These are phyloP conservation scores for Coptodon bakossiorum DNA, from an alignment of 2,113 vertebrate species.

Conservation along the genomic window DNA sequence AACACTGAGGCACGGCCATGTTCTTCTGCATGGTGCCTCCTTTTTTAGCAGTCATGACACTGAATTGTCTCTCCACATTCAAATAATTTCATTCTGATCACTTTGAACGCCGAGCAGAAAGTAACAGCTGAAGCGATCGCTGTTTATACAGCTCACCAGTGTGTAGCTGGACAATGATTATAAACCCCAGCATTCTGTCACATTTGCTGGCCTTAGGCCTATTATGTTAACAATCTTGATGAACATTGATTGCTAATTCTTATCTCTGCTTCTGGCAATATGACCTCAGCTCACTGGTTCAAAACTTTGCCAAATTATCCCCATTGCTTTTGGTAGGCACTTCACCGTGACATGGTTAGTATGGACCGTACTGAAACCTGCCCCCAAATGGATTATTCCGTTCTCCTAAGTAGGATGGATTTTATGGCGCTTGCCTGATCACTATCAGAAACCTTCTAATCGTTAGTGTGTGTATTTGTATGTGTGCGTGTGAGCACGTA, in stretches of 20 bases:
- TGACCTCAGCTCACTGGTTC: conserved; percentile 54
- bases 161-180: not conserved
- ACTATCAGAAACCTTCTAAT: conserved; percentile 67
- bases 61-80: not conserved
- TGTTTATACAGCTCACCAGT: not conserved
- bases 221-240: conserved; percentile 58
- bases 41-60: not conserved
- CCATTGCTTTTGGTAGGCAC: conserved; percentile 42
- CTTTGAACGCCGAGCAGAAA: not conserved
- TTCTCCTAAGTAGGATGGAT: conserved; percentile 73
- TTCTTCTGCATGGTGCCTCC: not conserved
- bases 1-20: not conserved
- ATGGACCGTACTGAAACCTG: conserved; percentile 71
- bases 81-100: not conserved
- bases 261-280: conserved; percentile 48
- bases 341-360: conserved; percentile 63
- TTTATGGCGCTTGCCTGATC: conserved; percentile 68
- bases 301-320: conserved; percentile 67
- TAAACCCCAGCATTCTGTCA: conserved; percentile 14
- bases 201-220: conserved; percentile 41
- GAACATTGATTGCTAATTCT: conserved; percentile 65
- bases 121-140: not conserved
- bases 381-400: conserved; percentile 63
- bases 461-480: conserved; percentile 30
- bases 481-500: not conserved